phyloP scores from a whole-genome alignment of 2,888 invertebrate species.

The Cristatella mucedo region DNA sequence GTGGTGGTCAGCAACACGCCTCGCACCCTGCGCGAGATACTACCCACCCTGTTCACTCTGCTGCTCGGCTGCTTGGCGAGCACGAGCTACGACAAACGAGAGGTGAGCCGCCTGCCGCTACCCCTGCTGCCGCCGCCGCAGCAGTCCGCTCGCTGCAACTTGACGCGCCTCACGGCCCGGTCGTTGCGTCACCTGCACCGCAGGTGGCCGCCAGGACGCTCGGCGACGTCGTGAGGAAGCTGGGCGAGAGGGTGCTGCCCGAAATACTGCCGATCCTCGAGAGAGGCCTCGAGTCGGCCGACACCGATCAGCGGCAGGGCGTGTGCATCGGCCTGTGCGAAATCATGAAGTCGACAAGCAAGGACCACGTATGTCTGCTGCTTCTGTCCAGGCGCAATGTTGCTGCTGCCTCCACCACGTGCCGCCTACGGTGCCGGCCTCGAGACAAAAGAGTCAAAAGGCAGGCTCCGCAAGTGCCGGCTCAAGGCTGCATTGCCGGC shows the following conservation, averaged over 20 bases:
- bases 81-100: constrained; percentile 84
- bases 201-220: constrained; percentile 80
- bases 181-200: constrained; percentile 4
- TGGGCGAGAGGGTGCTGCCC: constrained; percentile 89
- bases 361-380: constrained; percentile 49
- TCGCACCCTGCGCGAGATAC: constrained; percentile 79
- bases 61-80: constrained; percentile 84
- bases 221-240: constrained; percentile 86
- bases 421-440: too few species aligned
- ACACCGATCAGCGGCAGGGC: constrained; percentile 87
- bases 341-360: constrained; percentile 88
- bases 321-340: constrained; percentile 95
- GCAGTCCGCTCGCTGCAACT: too few species aligned
- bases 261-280: constrained; percentile 96
- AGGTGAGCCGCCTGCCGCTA: constrained; percentile 44
- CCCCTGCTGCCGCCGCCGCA: too few species aligned
- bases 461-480: too few species aligned
- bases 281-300: constrained; percentile 71
- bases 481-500: too few species aligned
- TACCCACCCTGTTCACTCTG: constrained; percentile 78
- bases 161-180: too few species aligned
- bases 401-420: too few species aligned
- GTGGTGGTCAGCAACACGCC: constrained; percentile 96
- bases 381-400: too few species aligned
- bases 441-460: too few species aligned